Evolutionary conservation across 2,797 vertebrate genomes (phyloP).

Genomic region (Notolepis coatsorum): DNA sequence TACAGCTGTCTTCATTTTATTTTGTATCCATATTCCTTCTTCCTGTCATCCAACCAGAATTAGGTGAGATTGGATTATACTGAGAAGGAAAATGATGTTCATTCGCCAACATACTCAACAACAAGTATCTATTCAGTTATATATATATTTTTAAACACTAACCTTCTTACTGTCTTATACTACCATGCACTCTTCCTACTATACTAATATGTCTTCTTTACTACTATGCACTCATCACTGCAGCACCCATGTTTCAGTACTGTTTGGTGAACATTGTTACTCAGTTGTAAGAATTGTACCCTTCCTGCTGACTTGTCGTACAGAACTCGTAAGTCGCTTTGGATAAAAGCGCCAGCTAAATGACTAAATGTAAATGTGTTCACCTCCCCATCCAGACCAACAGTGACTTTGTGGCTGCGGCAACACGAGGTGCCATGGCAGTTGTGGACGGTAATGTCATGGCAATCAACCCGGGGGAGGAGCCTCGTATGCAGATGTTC

Average conservation of each 20-base stretch:
- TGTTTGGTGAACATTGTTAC: too few relatives aligned
- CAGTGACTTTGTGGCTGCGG: constrained; percentile 92
- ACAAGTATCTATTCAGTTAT: neutral
- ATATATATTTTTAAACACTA: neutral
- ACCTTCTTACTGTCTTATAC: too few relatives aligned
- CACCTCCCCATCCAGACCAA: constrained; percentile 82
- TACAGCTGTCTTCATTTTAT: neutral
- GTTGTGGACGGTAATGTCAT: constrained; percentile 94
- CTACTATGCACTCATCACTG: too few relatives aligned
- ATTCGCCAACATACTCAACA: neutral
- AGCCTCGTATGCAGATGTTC: constrained; percentile 95
- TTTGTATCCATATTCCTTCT: neutral
- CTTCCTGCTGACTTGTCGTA: too few relatives aligned
- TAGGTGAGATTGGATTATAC: neutral
- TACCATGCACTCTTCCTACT: too few relatives aligned
- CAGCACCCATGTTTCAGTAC: too few relatives aligned
- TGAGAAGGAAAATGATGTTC: neutral
- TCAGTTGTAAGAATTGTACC: too few relatives aligned
- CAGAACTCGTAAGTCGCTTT: too few relatives aligned
- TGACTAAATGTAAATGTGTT: constrained; percentile 8
- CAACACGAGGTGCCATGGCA: constrained; percentile 90
- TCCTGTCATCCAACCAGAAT: neutral
- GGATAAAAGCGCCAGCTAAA: too few relatives aligned
- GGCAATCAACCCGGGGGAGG: constrained; percentile 94
- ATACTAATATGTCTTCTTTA: too few relatives aligned